Conservation (phyloP, 2,113 vertebrate genomes). For the Malurus elegans region DNA sequence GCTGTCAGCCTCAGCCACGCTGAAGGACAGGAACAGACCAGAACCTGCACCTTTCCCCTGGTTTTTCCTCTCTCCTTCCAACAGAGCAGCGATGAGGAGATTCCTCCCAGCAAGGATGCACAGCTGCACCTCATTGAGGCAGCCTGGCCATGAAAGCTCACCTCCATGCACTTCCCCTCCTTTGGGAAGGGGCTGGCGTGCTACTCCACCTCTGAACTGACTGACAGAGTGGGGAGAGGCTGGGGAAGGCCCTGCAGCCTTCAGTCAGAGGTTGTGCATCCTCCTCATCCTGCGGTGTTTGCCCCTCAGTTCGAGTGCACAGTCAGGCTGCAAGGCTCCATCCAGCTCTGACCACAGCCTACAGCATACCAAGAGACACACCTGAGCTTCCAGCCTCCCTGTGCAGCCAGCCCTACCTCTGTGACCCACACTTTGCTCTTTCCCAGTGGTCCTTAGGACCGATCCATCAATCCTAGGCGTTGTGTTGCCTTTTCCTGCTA, state of each 20-base stretch:
- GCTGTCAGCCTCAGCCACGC: background rate
- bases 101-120: background rate
- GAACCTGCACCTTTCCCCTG: background rate
- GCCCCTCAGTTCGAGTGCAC: background rate
- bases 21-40: background rate
- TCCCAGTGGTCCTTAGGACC: background rate
- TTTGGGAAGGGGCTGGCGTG: background rate
- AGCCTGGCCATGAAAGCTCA: background rate
- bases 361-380: background rate
- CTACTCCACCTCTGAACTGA: background rate
- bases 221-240: background rate
- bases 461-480: background rate
- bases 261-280: background rate
- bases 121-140: background rate
- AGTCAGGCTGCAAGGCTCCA: background rate
- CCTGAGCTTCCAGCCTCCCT: background rate
- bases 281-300: background rate
- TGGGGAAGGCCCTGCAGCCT: background rate
- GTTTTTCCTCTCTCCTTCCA: background rate
- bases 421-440: background rate
- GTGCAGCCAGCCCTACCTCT: background rate
- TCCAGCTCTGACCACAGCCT: background rate
- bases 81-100: accelerated
- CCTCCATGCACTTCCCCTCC: background rate
- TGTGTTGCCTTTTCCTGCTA: background rate